Percentiles rank a stretch among this genome's conserved stretches.
Conservation (phyloP, 1,140 invertebrate species). For the Neuroterus valhalla region DNA sequence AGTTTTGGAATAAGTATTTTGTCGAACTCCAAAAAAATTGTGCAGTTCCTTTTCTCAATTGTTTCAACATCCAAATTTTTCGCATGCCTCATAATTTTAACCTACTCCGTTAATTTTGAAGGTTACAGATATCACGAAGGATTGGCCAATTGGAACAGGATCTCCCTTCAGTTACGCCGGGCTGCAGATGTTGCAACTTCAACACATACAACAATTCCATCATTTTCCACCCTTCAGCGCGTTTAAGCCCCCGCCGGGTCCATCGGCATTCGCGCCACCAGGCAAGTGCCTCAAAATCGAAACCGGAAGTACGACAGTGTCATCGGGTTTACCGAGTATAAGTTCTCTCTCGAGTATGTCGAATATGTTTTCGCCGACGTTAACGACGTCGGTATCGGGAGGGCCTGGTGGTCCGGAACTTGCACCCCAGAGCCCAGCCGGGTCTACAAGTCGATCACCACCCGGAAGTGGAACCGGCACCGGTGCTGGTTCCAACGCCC, state of each 20-base stretch:
- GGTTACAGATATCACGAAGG: slow-evolving; percentile 74
- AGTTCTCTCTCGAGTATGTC: slow-evolving; percentile 70
- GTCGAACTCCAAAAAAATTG: too few species aligned
- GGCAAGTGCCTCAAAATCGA: slow-evolving; percentile 76
- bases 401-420: slow-evolving; percentile 54
- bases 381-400: slow-evolving; percentile 57
- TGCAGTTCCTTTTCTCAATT: too few species aligned
- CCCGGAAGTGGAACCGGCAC: slow-evolving; percentile 47
- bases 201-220: slow-evolving; percentile 72
- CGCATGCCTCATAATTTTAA: neutral
- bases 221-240: slow-evolving; percentile 70
- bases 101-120: slow-evolving; percentile 40
- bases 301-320: slow-evolving; percentile 62
- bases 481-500: slow-evolving; percentile 36
- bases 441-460: slow-evolving; percentile 58
- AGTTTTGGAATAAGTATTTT: too few species aligned
- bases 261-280: slow-evolving; percentile 76
- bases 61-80: too few species aligned
- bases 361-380: slow-evolving; percentile 72
- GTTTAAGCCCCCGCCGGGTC: slow-evolving; percentile 67
- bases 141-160: slow-evolving; percentile 73
- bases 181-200: slow-evolving; percentile 76
- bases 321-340: slow-evolving; percentile 68
- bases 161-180: slow-evolving; percentile 76
- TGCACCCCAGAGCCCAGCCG: slow-evolving; percentile 65